Conservation (phyloP, 2,888 invertebrate genomes). For the Chouioia cunea region DNA sequence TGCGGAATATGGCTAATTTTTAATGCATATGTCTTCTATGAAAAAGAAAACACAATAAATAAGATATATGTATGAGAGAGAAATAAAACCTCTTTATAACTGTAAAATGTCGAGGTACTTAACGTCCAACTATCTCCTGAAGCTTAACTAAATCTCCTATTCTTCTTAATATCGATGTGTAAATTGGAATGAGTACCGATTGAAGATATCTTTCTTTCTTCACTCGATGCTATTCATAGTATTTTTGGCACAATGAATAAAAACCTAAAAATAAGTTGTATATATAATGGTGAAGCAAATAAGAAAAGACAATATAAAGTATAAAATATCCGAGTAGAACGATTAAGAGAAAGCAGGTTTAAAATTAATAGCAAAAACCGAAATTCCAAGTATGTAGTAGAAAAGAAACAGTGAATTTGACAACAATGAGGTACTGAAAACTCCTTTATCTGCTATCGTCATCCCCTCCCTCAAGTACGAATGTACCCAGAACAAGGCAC, state of each 20-base stretch:
- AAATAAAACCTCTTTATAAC: constrained; percentile 13
- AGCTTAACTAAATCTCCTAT: constrained; percentile 10
- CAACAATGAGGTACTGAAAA: not conserved
- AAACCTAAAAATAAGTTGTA: too few species aligned
- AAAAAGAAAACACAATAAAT: not conserved
- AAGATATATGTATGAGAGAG: too few species aligned
- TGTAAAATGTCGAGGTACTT: constrained; percentile 30
- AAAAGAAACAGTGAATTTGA: not conserved
- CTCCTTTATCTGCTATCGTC: not conserved
- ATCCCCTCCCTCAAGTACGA: not conserved
- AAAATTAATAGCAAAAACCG: too few species aligned
- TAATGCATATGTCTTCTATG: not conserved
- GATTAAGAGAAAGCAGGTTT: too few species aligned
- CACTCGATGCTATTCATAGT: too few species aligned
- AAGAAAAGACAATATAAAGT: too few species aligned
- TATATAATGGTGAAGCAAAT: too few species aligned
- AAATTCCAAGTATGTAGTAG: too few species aligned
- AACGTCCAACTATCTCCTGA: constrained; percentile 23
- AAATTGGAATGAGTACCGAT: constrained; percentile 52
- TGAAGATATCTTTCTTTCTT: constrained; percentile 30
- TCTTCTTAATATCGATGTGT: constrained; percentile 18
- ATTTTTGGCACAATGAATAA: too few species aligned
- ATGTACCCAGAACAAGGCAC: constrained; percentile 3
- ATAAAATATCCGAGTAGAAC: too few species aligned
- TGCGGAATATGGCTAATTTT: too few species aligned